A percentile compares a stretch with the other conserved stretches of the same genome.
Conservation (phyloP, 1,140 invertebrate genomes). For the Atta colombica region DNA sequence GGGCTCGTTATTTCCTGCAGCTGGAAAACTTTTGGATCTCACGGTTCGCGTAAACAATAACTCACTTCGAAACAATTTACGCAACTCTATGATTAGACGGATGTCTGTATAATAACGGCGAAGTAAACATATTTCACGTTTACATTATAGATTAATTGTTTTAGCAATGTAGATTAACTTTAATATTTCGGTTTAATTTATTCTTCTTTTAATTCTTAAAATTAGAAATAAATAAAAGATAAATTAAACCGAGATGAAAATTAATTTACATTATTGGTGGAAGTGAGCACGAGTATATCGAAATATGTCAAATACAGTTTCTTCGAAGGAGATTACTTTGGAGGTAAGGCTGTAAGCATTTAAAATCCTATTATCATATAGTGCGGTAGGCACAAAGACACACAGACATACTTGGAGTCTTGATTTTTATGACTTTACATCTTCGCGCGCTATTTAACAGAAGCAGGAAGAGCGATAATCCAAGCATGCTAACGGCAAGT, state of each 20-base stretch:
- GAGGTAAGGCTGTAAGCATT: background rate
- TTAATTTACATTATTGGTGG: no score
- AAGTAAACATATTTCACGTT: background rate
- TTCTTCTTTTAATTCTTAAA: no score
- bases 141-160: background rate
- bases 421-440: slow-evolving; percentile 3
- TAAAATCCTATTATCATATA: background rate
- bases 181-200: no score
- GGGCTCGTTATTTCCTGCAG: slow-evolving; percentile 25
- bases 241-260: no score
- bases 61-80: background rate
- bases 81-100: background rate
- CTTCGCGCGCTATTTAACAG: slow-evolving; percentile 34
- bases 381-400: background rate
- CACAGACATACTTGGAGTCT: background rate
- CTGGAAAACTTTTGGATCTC: background rate
- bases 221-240: no score
- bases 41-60: background rate
- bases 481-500: slow-evolving; percentile 32
- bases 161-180: no score
- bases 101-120: background rate
- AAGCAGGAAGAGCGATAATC: slow-evolving; percentile 49
- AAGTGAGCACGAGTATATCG: background rate
- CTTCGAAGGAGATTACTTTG: background rate
- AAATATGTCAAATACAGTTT: background rate